Conservation (phyloP, 30 jellyfish, hydroid and myxozoan species). For the Hydractinia symbiolongicarpus region DNA sequence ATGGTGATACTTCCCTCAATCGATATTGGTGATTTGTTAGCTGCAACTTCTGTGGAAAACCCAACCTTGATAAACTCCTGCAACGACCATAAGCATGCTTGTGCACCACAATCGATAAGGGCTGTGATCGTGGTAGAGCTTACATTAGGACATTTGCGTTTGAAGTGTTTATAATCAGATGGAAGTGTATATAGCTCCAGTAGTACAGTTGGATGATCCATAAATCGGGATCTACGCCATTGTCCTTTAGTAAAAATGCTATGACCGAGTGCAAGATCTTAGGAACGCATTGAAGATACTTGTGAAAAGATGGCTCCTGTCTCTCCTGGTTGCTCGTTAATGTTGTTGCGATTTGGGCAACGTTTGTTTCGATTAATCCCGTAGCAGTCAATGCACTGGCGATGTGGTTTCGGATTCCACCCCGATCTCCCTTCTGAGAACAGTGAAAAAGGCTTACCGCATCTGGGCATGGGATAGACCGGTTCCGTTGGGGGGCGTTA, state of each 20-base stretch:
- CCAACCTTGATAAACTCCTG: not conserved
- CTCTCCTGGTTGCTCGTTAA: not conserved
- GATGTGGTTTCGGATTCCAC: not conserved
- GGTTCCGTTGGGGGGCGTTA: not conserved
- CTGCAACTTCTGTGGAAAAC: not conserved
- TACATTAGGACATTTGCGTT: constrained; percentile 6
- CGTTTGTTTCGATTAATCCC: no score
- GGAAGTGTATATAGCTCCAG: not conserved
- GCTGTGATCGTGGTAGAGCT: constrained; percentile 9
- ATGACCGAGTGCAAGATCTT: not conserved
- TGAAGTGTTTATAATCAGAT: not conserved
- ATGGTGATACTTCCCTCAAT: not conserved
- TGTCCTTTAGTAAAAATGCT: not conserved
- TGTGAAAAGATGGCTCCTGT: not conserved
- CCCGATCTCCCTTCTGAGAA: constrained; percentile 3
- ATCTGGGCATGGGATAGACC: not conserved
- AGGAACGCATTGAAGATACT: not conserved
- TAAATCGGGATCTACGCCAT: not conserved
- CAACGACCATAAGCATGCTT: not conserved
- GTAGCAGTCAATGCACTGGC: no score
- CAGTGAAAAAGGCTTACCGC: not conserved
- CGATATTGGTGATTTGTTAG: not conserved
- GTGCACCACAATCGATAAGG: constrained; percentile 1
- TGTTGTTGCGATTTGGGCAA: constrained; percentile 9
- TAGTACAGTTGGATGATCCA: not conserved